A percentile compares a stretch with the other conserved stretches of the same genome.
Conservation (phyloP, 2,797 vertebrate genomes). For the Catamblyrhynchus diadema region DNA sequence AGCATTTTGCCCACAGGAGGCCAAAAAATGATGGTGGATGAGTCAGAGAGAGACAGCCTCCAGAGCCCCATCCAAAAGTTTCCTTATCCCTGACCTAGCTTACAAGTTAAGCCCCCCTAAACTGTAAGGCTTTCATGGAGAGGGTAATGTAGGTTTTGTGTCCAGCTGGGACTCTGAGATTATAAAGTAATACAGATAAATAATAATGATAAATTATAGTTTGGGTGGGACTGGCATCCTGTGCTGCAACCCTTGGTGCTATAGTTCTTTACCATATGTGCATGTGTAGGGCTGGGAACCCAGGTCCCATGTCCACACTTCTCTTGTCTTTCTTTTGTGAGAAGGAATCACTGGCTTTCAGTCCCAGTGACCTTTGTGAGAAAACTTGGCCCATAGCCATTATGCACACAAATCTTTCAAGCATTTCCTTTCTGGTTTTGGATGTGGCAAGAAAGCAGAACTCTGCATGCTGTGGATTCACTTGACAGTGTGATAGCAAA, state of each 20-base stretch:
- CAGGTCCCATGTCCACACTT: neutral
- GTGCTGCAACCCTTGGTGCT: neutral
- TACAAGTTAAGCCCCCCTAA: neutral
- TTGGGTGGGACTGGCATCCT: neutral
- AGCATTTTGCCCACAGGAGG: neutral
- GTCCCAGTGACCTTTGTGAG: neutral
- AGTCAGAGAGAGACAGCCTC: neutral
- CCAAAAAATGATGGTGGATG: neutral
- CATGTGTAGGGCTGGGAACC: neutral
- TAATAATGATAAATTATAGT: neutral
- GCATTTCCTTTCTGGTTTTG: neutral
- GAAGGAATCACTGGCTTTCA: neutral
- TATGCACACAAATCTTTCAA: neutral
- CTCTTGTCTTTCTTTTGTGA: neutral
- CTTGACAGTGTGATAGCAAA: neutral
- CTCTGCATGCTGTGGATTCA: neutral
- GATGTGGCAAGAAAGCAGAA: neutral
- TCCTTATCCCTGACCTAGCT: neutral
- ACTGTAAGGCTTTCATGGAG: neutral
- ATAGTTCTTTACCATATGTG: neutral
- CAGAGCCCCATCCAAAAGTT: neutral
- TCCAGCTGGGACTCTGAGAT: neutral
- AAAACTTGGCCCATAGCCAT: neutral
- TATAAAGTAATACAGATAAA: neutral
- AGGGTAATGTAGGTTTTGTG: rapidly evolving